Conservation (phyloP, 2,797 vertebrate species). For the Halcyon smyrnensis region DNA sequence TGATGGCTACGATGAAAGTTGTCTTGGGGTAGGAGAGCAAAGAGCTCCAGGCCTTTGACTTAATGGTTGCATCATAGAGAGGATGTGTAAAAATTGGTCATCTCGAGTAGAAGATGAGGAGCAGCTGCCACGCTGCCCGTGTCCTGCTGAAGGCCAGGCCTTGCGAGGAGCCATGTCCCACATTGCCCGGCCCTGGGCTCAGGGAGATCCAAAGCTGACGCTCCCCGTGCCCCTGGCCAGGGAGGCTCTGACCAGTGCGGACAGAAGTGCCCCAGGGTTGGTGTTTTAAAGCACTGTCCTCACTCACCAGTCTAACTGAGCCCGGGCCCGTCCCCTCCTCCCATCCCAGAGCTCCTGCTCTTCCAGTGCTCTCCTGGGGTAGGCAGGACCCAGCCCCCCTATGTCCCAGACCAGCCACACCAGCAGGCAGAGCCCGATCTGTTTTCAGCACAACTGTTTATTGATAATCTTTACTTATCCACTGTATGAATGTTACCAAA, state of each 20-base stretch:
- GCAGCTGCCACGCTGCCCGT: background rate
- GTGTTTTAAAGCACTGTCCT: background rate
- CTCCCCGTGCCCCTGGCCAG: background rate
- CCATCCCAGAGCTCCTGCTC: background rate
- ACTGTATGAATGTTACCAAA: conserved; percentile 56
- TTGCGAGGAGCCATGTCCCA: accelerated
- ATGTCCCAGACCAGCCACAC: background rate
- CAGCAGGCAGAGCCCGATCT: background rate
- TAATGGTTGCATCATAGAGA: accelerated
- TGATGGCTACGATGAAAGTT: accelerated
- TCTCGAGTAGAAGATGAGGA: background rate
- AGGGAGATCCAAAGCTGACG: background rate
- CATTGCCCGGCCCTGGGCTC: background rate
- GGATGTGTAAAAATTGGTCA: background rate
- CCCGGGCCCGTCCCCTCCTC: accelerated
- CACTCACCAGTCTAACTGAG: accelerated
- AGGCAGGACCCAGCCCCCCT: background rate
- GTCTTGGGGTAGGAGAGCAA: background rate
- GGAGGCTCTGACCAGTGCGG: background rate
- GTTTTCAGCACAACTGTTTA: conserved; percentile 77
- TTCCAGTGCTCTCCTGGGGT: background rate
- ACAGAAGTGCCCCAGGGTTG: background rate
- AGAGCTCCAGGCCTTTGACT: accelerated
- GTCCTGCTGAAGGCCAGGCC: background rate
- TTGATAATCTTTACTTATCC: conserved; percentile 69